A percentile compares a stretch with the other conserved stretches of the same genome.
These are phyloP conservation scores for Bombus ignitus DNA, from an alignment of 1,140 invertebrate genomes.

Conservation along the genomic window DNA sequence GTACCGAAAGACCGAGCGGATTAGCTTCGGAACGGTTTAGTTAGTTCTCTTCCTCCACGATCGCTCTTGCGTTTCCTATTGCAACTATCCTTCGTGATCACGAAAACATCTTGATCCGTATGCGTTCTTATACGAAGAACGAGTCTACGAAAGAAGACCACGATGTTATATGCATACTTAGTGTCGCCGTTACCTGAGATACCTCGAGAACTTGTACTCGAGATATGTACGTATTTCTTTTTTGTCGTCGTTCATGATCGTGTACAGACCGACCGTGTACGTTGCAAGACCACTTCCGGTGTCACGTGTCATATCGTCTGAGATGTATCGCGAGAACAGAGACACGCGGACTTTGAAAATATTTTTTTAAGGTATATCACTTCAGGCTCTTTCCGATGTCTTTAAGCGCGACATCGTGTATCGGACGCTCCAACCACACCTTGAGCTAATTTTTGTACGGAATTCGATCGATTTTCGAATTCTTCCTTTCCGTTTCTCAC, in stretches of 20 bases:
- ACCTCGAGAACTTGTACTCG: neutral
- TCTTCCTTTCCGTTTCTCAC: slow-evolving; percentile 48
- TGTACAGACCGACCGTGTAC: neutral
- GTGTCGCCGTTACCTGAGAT: slow-evolving; percentile 24
- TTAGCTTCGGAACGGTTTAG: neutral
- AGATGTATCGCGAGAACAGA: slow-evolving; percentile 16
- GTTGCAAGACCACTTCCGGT: slow-evolving; percentile 30
- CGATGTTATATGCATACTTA: neutral
- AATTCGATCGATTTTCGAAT: slow-evolving; percentile 51
- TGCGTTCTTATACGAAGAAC: neutral
- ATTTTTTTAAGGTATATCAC: slow-evolving; percentile 46
- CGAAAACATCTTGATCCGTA: neutral
- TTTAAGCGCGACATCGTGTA: neutral
- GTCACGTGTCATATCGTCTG: slow-evolving; percentile 31
- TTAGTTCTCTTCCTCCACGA: too few relatives aligned
- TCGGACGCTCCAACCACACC: slow-evolving; percentile 1
- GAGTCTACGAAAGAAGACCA: neutral
- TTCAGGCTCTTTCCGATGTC: neutral
- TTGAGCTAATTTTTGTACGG: slow-evolving; percentile 37
- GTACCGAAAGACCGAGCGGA: neutral
- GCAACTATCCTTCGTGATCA: neutral
- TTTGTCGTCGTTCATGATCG: slow-evolving; percentile 22
- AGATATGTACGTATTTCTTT: neutral
- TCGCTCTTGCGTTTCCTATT: neutral
- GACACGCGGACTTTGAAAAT: slow-evolving; percentile 35